Base-by-base conservation (phyloP, 2,113 vertebrate species). In the Uria aalge region DNA sequence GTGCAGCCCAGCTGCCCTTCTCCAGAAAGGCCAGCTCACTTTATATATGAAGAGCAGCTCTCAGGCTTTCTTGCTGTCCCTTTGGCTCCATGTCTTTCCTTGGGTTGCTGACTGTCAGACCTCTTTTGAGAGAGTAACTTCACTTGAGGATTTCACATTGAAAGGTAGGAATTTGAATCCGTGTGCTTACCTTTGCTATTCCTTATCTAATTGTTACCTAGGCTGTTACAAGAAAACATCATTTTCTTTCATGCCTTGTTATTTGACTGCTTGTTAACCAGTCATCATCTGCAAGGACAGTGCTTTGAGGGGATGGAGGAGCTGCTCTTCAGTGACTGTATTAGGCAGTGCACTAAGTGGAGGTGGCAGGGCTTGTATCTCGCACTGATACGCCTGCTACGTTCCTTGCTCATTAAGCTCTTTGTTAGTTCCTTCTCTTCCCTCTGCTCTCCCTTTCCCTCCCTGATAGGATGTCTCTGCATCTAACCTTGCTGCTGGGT, bases 91-190 rank as follows among this genome's bases (percentile, higher is more conserved):
- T 62, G 20, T 66, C 27, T 69, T 94, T 69, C 43, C 52, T 90
- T 86, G 47, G 18, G 16, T 75, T 91, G 38, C 60, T 75, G 89
- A 8, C 73, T 64, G 34, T 72, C 73, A 87, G 59, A 92, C 53
- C 16, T 11, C 8, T 53, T 77, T 55, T 57, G 36, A 94, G 64
- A 80, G 30, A 60, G 62, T 78, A 79, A 69, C 62, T 74, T 91
- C 66, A 23, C 71, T 36, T 81, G 38, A 81, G 68, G 76, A 96
- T 82, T 59, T 88, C 2, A 0, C 55, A 78, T 90, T 80, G 69
- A 67, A 96, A 97, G 96, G 95, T 96, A 96, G 89, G 95, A 74
- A 41, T 94, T 87, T 67, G 67, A 81, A 74, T 79, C 43, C 82
- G 71, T 48, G 12, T 89, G 45, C 62, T 56, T 76, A 9, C 75